These are phyloP conservation scores for Zophobas atratus DNA, from an alignment of 1,140 invertebrate genomes.

Conservation along the genomic window DNA sequence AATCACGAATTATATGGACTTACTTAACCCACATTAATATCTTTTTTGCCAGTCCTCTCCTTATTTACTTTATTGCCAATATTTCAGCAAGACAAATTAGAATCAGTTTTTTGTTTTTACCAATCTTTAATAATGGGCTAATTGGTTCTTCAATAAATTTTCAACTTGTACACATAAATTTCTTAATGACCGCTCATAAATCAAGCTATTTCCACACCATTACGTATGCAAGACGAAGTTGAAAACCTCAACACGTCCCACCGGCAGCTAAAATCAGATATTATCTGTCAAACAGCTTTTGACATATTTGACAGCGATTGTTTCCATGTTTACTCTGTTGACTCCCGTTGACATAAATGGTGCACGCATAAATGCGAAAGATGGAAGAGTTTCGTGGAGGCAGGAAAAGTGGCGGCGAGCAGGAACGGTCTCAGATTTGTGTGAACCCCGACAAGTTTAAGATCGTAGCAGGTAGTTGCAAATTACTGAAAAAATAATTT, in stretches of 20 bases:
- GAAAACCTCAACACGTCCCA: slow-evolving; percentile 9
- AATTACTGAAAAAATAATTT: too few relatives aligned
- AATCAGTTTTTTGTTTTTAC: not conserved
- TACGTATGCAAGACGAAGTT: not conserved
- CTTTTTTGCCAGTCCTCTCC: not conserved
- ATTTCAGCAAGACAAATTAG: slow-evolving; percentile 16
- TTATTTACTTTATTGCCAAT: not conserved
- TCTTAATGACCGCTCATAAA: slow-evolving; percentile 31
- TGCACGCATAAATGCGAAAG: not conserved
- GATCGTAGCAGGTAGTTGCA: too few relatives aligned
- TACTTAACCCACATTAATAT: not conserved
- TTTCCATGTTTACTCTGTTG: not conserved
- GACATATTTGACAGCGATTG: slow-evolving; percentile 1
- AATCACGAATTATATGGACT: not conserved
- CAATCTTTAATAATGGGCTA: slow-evolving; percentile 28
- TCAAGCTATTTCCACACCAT: slow-evolving; percentile 4
- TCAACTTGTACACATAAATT: slow-evolving; percentile 25
- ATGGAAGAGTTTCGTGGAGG: slow-evolving; percentile 5
- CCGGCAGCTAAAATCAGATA: not conserved
- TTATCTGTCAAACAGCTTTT: slow-evolving; percentile 26
- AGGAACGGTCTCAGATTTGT: too few relatives aligned
- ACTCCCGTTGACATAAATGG: not conserved
- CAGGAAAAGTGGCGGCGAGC: not conserved
- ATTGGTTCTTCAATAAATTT: slow-evolving; percentile 36
- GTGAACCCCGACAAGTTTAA: too few relatives aligned